Percentiles rank a stretch among this genome's conserved stretches.
These are phyloP conservation scores for Polietes domitor DNA, from an alignment of 2,888 invertebrate species.

Conservation along the genomic window DNA sequence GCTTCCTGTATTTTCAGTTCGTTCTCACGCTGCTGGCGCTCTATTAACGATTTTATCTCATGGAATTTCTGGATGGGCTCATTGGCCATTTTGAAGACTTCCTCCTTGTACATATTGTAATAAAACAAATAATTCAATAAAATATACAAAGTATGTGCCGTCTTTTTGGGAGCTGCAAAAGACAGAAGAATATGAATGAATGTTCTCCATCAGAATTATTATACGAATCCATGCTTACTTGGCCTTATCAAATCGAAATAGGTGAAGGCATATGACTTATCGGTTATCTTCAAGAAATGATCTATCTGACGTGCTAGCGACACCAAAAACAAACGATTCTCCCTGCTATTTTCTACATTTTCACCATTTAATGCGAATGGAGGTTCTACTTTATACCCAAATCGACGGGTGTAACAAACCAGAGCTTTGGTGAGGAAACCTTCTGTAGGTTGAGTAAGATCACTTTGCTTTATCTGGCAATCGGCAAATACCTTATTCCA, in stretches of 20 bases:
- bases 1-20: slow-evolving; percentile 68
- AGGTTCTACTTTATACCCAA: slow-evolving; percentile 75
- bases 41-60: slow-evolving; percentile 49
- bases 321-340: slow-evolving; percentile 73
- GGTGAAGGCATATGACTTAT: slow-evolving; percentile 74
- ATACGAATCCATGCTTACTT: slow-evolving; percentile 68
- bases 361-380: slow-evolving; percentile 64
- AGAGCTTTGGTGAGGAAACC: slow-evolving; percentile 73
- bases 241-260: slow-evolving; percentile 76
- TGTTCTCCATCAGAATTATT: background rate
- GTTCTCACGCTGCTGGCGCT: slow-evolving; percentile 59
- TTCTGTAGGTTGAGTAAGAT: slow-evolving; percentile 74
- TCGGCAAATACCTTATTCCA: slow-evolving; percentile 76
- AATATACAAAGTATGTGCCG: slow-evolving; percentile 72
- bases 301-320: slow-evolving; percentile 75
- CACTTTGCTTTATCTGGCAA: slow-evolving; percentile 72
- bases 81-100: slow-evolving; percentile 71
- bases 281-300: slow-evolving; percentile 76
- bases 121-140: slow-evolving; percentile 77
- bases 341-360: slow-evolving; percentile 69
- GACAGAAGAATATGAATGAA: slow-evolving; percentile 65
- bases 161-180: slow-evolving; percentile 75
- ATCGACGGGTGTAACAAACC: slow-evolving; percentile 73
- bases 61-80: slow-evolving; percentile 69
- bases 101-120: slow-evolving; percentile 75